Percentiles rank a stretch among this genome's conserved stretches.
These are phyloP conservation scores for Amazona ochrocephala DNA, from an alignment of 2,797 vertebrate genomes.

Conservation along the genomic window DNA sequence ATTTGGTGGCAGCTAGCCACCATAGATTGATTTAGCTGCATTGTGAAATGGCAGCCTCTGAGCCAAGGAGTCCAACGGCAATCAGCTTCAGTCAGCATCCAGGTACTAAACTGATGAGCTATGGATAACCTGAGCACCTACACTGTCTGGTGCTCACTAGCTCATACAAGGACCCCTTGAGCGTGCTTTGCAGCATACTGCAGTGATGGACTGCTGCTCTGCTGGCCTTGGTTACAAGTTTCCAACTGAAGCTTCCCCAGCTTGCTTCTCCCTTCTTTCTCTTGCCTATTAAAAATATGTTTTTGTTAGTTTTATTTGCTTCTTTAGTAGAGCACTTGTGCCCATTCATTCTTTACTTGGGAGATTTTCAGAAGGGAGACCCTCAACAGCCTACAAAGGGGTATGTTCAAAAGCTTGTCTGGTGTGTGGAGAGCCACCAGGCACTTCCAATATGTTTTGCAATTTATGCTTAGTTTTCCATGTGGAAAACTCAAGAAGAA, in stretches of 20 bases:
- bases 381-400: background rate
- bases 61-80: background rate
- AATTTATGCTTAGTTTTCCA: background rate
- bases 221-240: background rate
- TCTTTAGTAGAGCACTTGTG: background rate
- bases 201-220: background rate
- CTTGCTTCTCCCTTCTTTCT: background rate
- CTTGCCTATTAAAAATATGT: background rate
- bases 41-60: background rate
- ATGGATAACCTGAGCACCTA: background rate
- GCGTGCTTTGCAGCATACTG: background rate
- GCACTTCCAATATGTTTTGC: background rate
- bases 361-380: background rate
- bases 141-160: accelerated
- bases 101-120: background rate
- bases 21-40: background rate
- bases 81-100: background rate
- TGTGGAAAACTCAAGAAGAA: background rate
- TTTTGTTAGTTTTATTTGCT: background rate
- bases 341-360: background rate
- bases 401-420: background rate
- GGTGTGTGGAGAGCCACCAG: background rate
- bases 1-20: background rate
- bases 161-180: background rate
- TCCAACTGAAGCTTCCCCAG: background rate